Evolutionary conservation across 2,888 invertebrate species (phyloP).

Genomic region (Hypomecis punctinalis): DNA sequence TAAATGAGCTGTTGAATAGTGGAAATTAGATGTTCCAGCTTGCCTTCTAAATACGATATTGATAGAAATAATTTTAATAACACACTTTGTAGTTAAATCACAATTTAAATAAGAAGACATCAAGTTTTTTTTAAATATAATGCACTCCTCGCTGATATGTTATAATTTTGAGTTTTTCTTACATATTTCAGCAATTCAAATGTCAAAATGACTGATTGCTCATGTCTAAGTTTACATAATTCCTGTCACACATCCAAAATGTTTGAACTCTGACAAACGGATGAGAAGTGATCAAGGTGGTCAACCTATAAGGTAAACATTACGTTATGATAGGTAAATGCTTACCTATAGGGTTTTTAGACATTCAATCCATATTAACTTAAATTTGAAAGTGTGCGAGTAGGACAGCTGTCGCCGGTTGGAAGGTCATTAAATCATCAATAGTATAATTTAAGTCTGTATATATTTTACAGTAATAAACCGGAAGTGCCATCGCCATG

Average conservation of each 20-base stretch:
- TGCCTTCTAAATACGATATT: slow-evolving; percentile 25
- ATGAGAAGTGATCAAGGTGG: not conserved
- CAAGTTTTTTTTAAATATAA: too few species aligned
- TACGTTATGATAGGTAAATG: not conserved
- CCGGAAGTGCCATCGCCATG: slow-evolving; percentile 9
- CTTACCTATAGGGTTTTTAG: not conserved
- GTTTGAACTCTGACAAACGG: too few species aligned
- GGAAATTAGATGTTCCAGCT: slow-evolving; percentile 34
- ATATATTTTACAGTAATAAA: not conserved
- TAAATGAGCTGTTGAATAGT: slow-evolving; percentile 58
- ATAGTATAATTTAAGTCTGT: not conserved
- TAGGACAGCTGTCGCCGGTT: too few species aligned
- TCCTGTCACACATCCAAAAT: too few species aligned
- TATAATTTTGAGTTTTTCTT: too few species aligned
- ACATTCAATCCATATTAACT: too few species aligned
- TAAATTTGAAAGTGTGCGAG: too few species aligned
- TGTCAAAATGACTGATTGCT: too few species aligned
- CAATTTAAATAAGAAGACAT: not conserved
- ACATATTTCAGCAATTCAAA: too few species aligned
- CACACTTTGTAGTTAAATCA: not conserved
- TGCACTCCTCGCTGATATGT: too few species aligned
- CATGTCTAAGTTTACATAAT: too few species aligned
- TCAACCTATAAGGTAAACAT: slow-evolving; percentile 14
- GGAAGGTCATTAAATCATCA: too few species aligned
- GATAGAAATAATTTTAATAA: not conserved